Evolutionary conservation across 2,888 invertebrate genomes (phyloP).

Genomic region (Lottia gigantea): DNA sequence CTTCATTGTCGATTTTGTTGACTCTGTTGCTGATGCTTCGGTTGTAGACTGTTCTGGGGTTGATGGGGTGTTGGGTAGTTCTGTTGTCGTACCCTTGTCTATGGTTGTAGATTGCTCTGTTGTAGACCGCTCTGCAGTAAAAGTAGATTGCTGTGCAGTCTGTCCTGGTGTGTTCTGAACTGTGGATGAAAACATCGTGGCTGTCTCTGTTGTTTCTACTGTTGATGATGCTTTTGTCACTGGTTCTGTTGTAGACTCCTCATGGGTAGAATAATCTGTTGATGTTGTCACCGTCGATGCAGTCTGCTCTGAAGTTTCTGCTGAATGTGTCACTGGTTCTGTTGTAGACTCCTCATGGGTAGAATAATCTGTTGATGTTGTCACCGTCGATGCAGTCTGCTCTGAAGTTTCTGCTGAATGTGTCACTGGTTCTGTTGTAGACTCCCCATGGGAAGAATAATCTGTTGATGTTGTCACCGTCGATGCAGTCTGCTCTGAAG

Average conservation of each 20-base stretch:
- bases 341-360: not conserved
- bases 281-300: not conserved
- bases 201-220: not conserved
- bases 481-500: not conserved
- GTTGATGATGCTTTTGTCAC: not conserved
- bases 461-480: not conserved
- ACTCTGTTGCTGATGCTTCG: no score
- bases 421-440: not conserved
- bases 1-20: no score
- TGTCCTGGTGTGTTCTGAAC: no score
- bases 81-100: no score
- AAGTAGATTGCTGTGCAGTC: not conserved
- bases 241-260: not conserved
- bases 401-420: not conserved
- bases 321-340: not conserved
- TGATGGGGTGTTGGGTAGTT: no score
- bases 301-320: not conserved
- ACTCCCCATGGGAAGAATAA: not conserved
- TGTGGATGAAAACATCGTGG: no score
- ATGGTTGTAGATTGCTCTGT: no score
- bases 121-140: not conserved
- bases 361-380: not conserved
- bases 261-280: not conserved
- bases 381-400: not conserved
- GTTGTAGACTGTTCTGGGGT: no score